phyloP scores from a whole-genome alignment of 2,888 invertebrate genomes.

The Sialis fuliginosa region DNA sequence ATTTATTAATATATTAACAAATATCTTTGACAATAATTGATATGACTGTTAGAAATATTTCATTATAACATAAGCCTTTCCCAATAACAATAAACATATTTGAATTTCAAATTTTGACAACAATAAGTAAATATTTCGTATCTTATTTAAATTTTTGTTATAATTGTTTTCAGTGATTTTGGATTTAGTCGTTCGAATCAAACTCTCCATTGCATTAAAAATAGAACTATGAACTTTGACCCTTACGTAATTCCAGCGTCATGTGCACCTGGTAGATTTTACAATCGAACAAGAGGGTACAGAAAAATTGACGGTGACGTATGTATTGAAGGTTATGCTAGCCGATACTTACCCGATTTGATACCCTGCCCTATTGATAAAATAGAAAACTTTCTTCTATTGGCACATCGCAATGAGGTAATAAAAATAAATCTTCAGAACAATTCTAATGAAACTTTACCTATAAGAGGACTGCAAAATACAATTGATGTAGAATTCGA shows the following conservation, averaged over 20 bases:
- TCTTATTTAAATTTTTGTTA: too few species aligned
- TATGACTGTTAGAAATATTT: too few species aligned
- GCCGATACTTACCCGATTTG: slow-evolving; percentile 49
- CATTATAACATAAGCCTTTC: too few species aligned
- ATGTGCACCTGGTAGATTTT: slow-evolving; percentile 55
- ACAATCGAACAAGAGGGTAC: slow-evolving; percentile 71
- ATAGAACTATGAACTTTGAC: slow-evolving; percentile 35
- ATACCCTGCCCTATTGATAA: slow-evolving; percentile 51
- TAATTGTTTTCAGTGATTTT: slow-evolving; percentile 30
- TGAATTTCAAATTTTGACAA: too few species aligned
- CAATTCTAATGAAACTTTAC: slow-evolving; percentile 39
- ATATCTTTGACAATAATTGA: too few species aligned
- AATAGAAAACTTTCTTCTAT: slow-evolving; percentile 58
- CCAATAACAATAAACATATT: too few species aligned
- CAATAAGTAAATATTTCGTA: too few species aligned
- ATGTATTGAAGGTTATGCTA: slow-evolving; percentile 52
- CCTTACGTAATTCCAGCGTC: slow-evolving; percentile 46
- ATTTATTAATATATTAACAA: slow-evolving; percentile 4
- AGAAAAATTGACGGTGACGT: slow-evolving; percentile 67
- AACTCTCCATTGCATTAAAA: slow-evolving; percentile 45
- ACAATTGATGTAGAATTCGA: slow-evolving; percentile 62
- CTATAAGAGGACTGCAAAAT: slow-evolving; percentile 40
- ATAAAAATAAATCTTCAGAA: slow-evolving; percentile 48
- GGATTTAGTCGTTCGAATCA: slow-evolving; percentile 47
- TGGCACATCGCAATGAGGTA: slow-evolving; percentile 60